Percentiles rank a stretch among this genome's conserved stretches.
Conservation (phyloP, 2,888 invertebrate genomes). For the Patella pellucida region DNA sequence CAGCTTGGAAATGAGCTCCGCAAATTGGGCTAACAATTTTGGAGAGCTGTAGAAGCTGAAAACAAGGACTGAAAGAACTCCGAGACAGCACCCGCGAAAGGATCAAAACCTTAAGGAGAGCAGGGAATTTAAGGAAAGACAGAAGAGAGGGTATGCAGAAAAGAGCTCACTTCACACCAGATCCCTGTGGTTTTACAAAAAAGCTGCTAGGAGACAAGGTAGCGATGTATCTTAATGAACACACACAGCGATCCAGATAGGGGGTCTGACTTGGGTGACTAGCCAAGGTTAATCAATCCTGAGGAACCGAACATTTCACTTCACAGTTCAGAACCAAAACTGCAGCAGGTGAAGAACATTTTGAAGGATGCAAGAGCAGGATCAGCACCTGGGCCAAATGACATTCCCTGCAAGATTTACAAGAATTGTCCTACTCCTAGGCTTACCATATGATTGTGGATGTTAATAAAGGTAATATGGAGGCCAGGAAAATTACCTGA, state of each 20-base stretch:
- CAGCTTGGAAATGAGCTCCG: too few relatives aligned
- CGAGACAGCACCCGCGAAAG: too few relatives aligned
- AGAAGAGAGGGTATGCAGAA: too few relatives aligned
- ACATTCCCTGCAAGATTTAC: slow-evolving; percentile 33
- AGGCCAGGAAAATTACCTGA: too few relatives aligned
- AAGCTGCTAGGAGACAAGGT: neutral
- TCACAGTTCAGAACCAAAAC: slow-evolving; percentile 15
- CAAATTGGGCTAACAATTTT: too few relatives aligned
- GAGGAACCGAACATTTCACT: neutral
- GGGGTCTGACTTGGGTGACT: neutral
- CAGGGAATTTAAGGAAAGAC: too few relatives aligned
- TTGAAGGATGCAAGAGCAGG: slow-evolving; percentile 25
- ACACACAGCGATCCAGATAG: neutral
- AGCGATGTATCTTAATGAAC: neutral
- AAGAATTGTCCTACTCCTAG: slow-evolving; percentile 34
- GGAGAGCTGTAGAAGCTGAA: too few relatives aligned
- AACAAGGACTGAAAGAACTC: too few relatives aligned
- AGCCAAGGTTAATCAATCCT: neutral
- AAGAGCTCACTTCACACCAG: too few relatives aligned
- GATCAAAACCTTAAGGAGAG: too few relatives aligned
- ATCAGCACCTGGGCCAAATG: slow-evolving; percentile 33
- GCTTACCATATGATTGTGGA: slow-evolving; percentile 26
- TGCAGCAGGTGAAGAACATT: slow-evolving; percentile 21
- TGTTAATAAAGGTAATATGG: too few relatives aligned
- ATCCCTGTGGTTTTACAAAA: neutral